phyloP scores from a whole-genome alignment of 2,888 invertebrate genomes.

The Folsomia manolachei region DNA sequence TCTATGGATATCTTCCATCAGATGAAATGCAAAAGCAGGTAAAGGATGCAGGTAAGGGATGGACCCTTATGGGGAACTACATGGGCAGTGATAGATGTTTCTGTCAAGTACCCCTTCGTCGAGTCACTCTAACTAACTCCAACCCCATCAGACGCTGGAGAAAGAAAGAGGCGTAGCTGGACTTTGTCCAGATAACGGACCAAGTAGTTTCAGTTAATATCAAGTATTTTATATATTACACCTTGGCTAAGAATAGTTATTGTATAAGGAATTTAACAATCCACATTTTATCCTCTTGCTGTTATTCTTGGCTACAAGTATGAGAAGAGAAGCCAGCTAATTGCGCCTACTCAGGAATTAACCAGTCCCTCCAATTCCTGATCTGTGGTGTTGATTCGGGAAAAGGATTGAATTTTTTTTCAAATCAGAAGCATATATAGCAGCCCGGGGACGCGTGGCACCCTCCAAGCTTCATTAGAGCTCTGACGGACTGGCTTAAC shows the following conservation, averaged over 20 bases:
- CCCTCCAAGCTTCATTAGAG: constrained; percentile 50
- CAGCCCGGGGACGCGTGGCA: constrained; percentile 49
- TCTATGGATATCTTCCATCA: background rate
- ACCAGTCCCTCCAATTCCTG: too few species aligned
- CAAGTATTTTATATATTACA: constrained; percentile 23
- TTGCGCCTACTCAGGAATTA: constrained; percentile 5
- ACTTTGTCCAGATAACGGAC: background rate
- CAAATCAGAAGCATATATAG: background rate
- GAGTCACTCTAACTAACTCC: background rate
- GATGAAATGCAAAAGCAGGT: too few species aligned
- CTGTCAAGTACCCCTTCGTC: constrained; percentile 39
- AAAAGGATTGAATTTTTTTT: background rate
- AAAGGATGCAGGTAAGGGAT: too few species aligned
- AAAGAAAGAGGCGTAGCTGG: constrained; percentile 2
- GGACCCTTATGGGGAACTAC: constrained; percentile 45
- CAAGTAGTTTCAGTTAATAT: background rate
- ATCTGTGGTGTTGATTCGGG: background rate
- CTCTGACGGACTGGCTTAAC: background rate
- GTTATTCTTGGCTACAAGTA: background rate
- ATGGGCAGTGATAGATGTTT: constrained; percentile 48
- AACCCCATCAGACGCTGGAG: too few species aligned
- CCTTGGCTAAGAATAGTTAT: constrained; percentile 20
- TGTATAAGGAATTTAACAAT: background rate
- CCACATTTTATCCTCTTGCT: background rate
- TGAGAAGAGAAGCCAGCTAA: constrained; percentile 8